Evolutionary conservation across 1,140 invertebrate genomes (phyloP).

Genomic region (Campodea augens): DNA sequence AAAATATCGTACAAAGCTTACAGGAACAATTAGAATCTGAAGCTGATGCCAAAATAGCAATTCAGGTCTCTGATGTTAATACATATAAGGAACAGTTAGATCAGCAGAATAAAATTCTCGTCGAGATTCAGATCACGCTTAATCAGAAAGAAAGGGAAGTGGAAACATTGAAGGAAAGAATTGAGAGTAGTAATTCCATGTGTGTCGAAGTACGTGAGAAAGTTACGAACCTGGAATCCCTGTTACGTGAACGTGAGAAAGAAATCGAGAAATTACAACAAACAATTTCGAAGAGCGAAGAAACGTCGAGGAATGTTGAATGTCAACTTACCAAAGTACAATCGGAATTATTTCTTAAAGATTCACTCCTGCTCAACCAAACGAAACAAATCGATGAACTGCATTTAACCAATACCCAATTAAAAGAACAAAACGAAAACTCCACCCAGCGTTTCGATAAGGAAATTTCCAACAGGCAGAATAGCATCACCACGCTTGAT

Average conservation of each 20-base stretch:
- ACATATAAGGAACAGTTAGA: conserved; percentile 21
- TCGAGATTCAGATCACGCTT: conserved; percentile 20
- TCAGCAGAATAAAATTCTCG: conserved; percentile 23
- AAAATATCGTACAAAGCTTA: no score
- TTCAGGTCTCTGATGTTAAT: conserved; percentile 4
- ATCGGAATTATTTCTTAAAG: no score
- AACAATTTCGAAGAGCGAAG: background rate
- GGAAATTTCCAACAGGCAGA: conserved; percentile 12
- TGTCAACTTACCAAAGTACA: no score
- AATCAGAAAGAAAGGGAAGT: conserved; percentile 25
- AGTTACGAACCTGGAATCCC: no score
- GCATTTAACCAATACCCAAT: no score
- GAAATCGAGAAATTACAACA: background rate
- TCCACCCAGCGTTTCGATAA: background rate
- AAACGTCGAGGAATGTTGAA: background rate
- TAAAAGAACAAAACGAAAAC: background rate
- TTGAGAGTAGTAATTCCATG: no score
- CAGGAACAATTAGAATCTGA: no score
- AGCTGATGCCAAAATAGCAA: background rate
- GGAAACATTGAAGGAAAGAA: conserved; percentile 20
- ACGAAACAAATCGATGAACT: no score
- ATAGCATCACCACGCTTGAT: conserved; percentile 21
- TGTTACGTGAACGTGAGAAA: no score
- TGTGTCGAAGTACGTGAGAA: no score
- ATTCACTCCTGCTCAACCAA: no score